A percentile compares a stretch with the other conserved stretches of the same genome.
These are phyloP conservation scores for Uropsilus gracilis DNA, from an alignment of 2,113 vertebrate species.

Conservation along the genomic window DNA sequence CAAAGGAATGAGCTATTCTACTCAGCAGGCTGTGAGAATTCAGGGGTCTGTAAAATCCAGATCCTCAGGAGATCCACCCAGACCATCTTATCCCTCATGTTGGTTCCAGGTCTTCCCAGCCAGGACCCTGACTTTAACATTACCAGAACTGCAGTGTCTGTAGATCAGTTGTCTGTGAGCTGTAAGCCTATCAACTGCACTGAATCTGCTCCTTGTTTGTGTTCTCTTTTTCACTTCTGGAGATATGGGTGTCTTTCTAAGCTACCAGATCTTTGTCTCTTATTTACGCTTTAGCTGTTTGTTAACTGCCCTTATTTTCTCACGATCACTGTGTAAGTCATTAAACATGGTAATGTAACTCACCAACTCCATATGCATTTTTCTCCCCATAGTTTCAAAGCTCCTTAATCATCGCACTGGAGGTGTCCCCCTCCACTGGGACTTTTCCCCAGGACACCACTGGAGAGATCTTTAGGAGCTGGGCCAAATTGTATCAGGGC, in stretches of 20 bases:
- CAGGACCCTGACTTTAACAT: neutral
- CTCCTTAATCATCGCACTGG: neutral
- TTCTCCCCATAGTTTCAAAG: neutral
- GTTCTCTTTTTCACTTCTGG: neutral
- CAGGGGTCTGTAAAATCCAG: neutral
- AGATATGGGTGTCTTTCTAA: neutral
- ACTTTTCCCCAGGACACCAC: neutral
- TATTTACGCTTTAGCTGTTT: neutral
- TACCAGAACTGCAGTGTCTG: neutral
- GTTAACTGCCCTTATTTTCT: neutral
- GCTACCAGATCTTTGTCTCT: neutral
- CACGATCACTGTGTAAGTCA: neutral
- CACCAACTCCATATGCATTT: neutral
- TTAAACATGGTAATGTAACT: neutral
- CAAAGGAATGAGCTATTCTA: neutral
- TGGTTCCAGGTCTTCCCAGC: neutral
- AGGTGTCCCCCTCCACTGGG: neutral
- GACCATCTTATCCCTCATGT: neutral
- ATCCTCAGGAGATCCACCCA: neutral
- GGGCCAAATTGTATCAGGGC: neutral
- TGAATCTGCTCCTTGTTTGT: neutral
- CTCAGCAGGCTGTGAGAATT: neutral
- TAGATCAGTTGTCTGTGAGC: neutral
- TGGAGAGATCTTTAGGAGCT: neutral
- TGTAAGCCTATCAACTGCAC: too few relatives aligned